Evolutionary conservation across 2,113 vertebrate species (phyloP), one percentile per base, ranked within the genome.

Genomic region (Plecotus auritus): DNA sequence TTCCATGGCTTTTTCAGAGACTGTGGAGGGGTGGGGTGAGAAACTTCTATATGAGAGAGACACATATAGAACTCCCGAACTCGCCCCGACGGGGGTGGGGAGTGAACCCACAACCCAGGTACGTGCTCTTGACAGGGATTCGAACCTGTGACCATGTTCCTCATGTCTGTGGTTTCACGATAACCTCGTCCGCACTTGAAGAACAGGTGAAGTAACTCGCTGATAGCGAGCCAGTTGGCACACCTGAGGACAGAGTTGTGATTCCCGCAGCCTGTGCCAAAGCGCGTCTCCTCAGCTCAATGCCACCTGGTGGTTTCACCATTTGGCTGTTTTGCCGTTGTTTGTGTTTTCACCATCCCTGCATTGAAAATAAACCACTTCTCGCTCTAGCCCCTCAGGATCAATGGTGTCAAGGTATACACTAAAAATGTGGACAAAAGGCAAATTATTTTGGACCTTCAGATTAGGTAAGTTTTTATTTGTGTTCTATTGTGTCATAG

Each of bases 341-440:
- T 40, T 28, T 28, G 30, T n/a, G 13, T 37, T 72, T 84, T 28
- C 40, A 2, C 30, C 37, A 4, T 26, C 10, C 9, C 14, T 74
- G 5, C 14, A 18, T 93, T 94, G 81, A 74, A 91, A 86, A 51
- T 13, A 64, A 90, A 32, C 37, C 56, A 3, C 47, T 80, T 95
- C 2, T 97, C 97, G 4, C 97, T 98, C 94, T 97, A 99, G 99
- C 99, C 99, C 22, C 98, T 99, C 83, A 98, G 99, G 95, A 99
- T 99, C 78, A 99, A 99, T 93, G 99, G 99, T 94, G 99, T 99
- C 11, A 99, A 99, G 95, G 99, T 99, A 28, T 99, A 99, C 97
- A 99, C 99, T 22, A 99, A 99, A 98, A 99, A 99, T 42, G 99
- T 99, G 97, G 99, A 99, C 98, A 99, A 99, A 98, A 98, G 99